Evolutionary conservation across 2,888 invertebrate species (phyloP).

Genomic region (Noctua janthe): DNA sequence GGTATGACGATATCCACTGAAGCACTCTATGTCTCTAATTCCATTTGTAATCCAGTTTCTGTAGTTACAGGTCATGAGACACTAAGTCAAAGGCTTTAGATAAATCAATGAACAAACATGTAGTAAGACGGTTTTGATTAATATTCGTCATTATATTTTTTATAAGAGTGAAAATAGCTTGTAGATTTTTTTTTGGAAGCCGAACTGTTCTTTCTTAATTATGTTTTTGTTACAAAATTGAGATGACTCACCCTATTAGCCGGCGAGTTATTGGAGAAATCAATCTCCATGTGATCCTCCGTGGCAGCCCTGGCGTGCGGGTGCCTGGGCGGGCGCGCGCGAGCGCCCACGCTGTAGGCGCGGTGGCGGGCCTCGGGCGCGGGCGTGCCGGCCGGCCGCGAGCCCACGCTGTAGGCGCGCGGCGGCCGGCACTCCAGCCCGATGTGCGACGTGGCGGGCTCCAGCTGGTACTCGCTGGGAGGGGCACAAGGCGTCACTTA

Average conservation of each 20-base stretch:
- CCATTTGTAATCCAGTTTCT: too few relatives aligned
- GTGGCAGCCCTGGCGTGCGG: slow-evolving; percentile 72
- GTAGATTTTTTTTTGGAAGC: too few relatives aligned
- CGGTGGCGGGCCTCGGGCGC: slow-evolving; percentile 88
- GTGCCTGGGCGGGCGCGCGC: slow-evolving; percentile 80
- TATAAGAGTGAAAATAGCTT: too few relatives aligned
- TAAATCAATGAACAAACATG: too few relatives aligned
- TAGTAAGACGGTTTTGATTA: too few relatives aligned
- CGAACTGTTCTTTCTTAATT: too few relatives aligned
- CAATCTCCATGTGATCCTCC: slow-evolving; percentile 95
- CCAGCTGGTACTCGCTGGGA: slow-evolving; percentile 94
- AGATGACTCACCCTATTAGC: slow-evolving; percentile 72
- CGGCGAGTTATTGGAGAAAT: slow-evolving; percentile 82
- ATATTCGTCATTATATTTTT: too few relatives aligned
- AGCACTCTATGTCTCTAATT: too few relatives aligned
- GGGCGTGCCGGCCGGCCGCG: slow-evolving; percentile 60
- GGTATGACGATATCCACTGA: too few relatives aligned
- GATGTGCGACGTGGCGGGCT: slow-evolving; percentile 95
- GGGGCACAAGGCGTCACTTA: accelerated
- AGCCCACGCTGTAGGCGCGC: slow-evolving; percentile 88
- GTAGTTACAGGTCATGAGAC: too few relatives aligned
- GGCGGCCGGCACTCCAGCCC: slow-evolving; percentile 89
- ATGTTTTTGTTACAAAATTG: too few relatives aligned
- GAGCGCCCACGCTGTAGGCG: slow-evolving; percentile 86
- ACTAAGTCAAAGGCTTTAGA: too few relatives aligned